Conservation (phyloP, 2,113 vertebrate species). For the Acrocephalus arundinaceus region DNA sequence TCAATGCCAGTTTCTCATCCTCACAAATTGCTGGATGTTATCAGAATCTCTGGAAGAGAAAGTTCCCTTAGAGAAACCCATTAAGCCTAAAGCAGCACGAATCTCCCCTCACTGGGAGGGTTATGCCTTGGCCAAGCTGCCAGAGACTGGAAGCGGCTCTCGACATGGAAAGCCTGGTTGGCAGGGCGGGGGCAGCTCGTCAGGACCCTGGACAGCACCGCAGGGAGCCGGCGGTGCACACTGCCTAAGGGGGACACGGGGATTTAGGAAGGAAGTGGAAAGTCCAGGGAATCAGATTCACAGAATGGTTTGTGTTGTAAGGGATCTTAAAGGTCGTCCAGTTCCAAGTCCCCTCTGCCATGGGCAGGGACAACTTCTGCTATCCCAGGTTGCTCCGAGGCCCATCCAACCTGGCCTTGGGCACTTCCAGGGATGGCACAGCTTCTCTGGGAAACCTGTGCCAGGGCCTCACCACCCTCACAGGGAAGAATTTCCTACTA, state of each 20-base stretch:
- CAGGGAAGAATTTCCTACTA: too few relatives aligned
- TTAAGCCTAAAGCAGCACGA: not conserved
- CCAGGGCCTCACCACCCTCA: not conserved
- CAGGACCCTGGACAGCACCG: constrained; percentile 79
- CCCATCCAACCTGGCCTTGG: not conserved
- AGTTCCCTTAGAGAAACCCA: not conserved
- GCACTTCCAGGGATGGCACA: not conserved
- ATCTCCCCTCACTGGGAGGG: not conserved
- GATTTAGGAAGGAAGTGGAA: not conserved
- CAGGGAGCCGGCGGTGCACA: not conserved
- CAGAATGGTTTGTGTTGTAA: not conserved
- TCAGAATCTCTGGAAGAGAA: not conserved
- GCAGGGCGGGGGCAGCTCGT: not conserved
- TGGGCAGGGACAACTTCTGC: not conserved
- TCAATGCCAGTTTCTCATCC: not conserved
- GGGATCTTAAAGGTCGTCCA: too few relatives aligned
- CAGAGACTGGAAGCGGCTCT: not conserved
- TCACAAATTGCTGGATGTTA: not conserved
- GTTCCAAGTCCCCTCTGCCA: not conserved
- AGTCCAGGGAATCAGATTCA: not conserved
- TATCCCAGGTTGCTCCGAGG: rapidly evolving
- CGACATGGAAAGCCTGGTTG: rapidly evolving
- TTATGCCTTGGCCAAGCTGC: not conserved
- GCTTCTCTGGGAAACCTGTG: not conserved
- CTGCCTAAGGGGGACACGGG: rapidly evolving